Base-by-base conservation (phyloP, 2,888 invertebrate species). In the Limenitis camilla region DNA sequence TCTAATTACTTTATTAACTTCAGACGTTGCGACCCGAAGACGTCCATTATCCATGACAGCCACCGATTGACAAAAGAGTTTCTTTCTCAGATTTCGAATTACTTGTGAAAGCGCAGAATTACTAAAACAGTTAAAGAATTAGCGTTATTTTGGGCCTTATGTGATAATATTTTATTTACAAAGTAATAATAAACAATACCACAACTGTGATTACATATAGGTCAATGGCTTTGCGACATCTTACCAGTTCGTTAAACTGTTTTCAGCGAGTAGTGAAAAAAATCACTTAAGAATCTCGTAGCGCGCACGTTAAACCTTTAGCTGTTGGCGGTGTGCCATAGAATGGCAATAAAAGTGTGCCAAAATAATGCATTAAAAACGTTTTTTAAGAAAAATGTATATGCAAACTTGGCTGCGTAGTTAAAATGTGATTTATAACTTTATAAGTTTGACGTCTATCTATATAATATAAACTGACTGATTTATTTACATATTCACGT, bases 311-410 rank as follows among this genome's bases (percentile, higher is more conserved):
- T 80, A 81, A 79, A 79, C 81, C 80, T 82, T 83, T 75, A 76
- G 73, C 68, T 61, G 74, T 68, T 85, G 85, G 85, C 84, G 74
- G 64, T 44, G 42, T 61, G 83, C 84, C 85, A 86, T 68, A 58
- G 58, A 58, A 60, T 59, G 65, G 67, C 48, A 51, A 74, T 76
- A 71, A 58, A 55, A 55, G 73, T 75, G 77, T 81, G 81, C 82
- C 81, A 82, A 81, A 81, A 82, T 81, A 84, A 82, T 77, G 76
- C 75, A 83, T 84, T 83, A 78, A 81, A 83, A 83, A 72, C 71
- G 72, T 72, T 79, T 81, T 73, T 68, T 65, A 62, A 68, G 68
- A 71, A 70, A 76, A 78, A 78, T 69, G 71, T 76, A 76, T 70
- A 72, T 64, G 72, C 66, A 69, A 71, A 77, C 69, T 81, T 79